Evolutionary conservation across 2,797 vertebrate species (phyloP).

Genomic region (Pangasius sanitwongsei): DNA sequence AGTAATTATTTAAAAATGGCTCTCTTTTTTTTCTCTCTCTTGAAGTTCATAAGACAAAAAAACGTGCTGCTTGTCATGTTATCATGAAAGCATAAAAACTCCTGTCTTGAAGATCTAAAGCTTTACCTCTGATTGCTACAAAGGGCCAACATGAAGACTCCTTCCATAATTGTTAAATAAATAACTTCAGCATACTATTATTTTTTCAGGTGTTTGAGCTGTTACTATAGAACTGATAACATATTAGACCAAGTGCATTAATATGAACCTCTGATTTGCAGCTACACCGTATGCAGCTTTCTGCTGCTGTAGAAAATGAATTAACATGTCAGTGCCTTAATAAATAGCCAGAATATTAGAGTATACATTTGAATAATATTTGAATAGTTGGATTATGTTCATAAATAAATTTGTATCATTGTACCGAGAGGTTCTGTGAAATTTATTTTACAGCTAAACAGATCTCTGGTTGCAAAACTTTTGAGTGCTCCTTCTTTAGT

Average conservation of each 20-base stretch:
- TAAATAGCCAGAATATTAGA: background rate
- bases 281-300: too few species aligned
- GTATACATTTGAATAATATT: background rate
- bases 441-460: background rate
- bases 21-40: too few species aligned
- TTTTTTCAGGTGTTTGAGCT: too few species aligned
- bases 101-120: background rate
- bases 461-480: background rate
- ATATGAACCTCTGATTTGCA: too few species aligned
- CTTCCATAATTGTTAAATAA: background rate
- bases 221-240: too few species aligned
- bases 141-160: background rate
- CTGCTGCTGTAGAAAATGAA: too few species aligned
- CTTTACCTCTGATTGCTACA: background rate
- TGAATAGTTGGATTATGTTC: background rate
- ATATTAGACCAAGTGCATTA: too few species aligned
- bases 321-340: background rate
- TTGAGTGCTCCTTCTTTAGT: background rate
- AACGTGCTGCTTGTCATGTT: background rate
- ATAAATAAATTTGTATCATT: background rate
- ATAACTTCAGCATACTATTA: too few species aligned
- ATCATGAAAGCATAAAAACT: background rate
- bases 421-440: background rate
- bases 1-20: background rate
- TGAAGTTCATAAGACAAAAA: too few species aligned